Conservation (phyloP, 2,797 vertebrate genomes). For the Naso thynnoides region DNA sequence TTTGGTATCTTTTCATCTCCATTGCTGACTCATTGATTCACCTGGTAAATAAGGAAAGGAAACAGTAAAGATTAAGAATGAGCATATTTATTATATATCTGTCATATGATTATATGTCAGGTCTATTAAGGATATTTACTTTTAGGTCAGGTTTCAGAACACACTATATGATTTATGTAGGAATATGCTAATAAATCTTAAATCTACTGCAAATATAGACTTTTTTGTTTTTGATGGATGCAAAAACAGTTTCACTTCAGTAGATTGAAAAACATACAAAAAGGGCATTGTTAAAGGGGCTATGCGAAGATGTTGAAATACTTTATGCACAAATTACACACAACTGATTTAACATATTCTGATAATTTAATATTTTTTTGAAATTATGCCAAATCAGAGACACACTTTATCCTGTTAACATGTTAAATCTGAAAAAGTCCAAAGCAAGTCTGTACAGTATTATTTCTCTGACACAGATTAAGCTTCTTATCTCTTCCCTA, state of each 20-base stretch:
- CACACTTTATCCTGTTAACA: not conserved
- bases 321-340: not conserved
- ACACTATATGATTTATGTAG: slow-evolving; percentile 9
- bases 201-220: slow-evolving; percentile 3
- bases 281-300: not conserved
- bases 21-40: slow-evolving; percentile 90
- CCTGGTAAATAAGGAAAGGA: slow-evolving; percentile 64
- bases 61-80: slow-evolving; percentile 35
- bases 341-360: not conserved
- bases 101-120: not conserved
- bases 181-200: slow-evolving; percentile 12
- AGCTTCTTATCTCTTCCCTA: slow-evolving; percentile 39
- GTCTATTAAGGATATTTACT: slow-evolving; percentile 11
- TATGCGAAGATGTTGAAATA: not conserved
- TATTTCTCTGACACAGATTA: slow-evolving; percentile 23
- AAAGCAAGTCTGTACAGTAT: slow-evolving; percentile 33
- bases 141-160: slow-evolving; percentile 7
- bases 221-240: slow-evolving; percentile 3
- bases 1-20: slow-evolving; percentile 99
- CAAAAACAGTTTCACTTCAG: not conserved
- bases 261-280: not conserved
- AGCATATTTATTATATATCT: not conserved
- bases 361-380: not conserved
- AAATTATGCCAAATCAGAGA: not conserved
- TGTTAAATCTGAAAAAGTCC: not conserved